Evolutionary conservation across 2,888 invertebrate genomes (phyloP), one percentile per base, ranked within the genome.

Genomic region (Molorchus minor): DNA sequence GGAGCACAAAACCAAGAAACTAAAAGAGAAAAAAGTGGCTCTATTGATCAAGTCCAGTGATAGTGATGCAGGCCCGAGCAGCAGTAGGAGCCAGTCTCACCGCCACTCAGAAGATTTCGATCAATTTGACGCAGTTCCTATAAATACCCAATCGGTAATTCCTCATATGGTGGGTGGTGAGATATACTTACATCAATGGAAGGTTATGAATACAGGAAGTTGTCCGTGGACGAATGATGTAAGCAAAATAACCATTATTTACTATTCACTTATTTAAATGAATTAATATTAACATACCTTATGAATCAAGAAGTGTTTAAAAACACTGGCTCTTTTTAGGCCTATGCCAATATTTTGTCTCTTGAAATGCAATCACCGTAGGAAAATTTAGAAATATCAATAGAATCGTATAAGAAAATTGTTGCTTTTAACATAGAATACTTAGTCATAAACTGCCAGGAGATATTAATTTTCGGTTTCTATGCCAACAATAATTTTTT

Each of bases 1-100:
- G n/a, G 81, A 81, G 51, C 74, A 74, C 44, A 81, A 81, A 64
- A 77, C 81, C 1, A 76, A 77, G 54, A 79, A 79, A 58, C 75
- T 80, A 17, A 77, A 80, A 56, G 80, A 80, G 45, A 81, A 80
- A 63, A 80, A 80, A 65, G 49, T 74, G 57, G 73, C 75, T 3
- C 64, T 78, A 3, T 70, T 72, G 7, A 64, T 68, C 3, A 70
- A 69, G 61, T 68, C 70, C 8, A 74, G 71, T 52, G 76, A 71
- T 41, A 72, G 69, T 46, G 67, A 63, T 36, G 68, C 58, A 3
- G 66, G 61, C 43, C 51, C 21, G 1, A 56, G 58, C 30, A 51
- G 8, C 29, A 19, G 53, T 36, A 53, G 47, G 15, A 45, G 51
- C 25, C 41, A 51, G 5, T 43, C 53, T 15, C 33, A 57, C 20